Base-by-base conservation (phyloP, 2,888 invertebrate species). In the Mesoligia furuncula region DNA sequence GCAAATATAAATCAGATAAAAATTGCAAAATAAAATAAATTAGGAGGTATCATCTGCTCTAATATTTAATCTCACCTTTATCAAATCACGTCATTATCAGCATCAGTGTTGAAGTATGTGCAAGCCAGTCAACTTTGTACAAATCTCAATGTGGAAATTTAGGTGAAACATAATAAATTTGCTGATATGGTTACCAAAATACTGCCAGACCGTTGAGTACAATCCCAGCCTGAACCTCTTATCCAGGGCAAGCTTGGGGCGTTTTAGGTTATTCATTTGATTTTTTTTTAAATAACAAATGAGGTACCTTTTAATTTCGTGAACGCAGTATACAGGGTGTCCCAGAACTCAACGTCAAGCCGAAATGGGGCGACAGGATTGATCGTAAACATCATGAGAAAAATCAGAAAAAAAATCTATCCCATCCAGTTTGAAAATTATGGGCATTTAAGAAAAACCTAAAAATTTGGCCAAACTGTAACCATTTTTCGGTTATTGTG, bases 11-110 rank as follows among this genome's bases (percentile, higher is more conserved):
- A n/a, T 0, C 0, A 13, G 2, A 62, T 39, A 31, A 72, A 45
- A 68, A 69, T 17, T n/a, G 69, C 31, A 69, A 72, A 69, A 45
- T 69, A 69, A 69, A 45, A 68, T 45, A 45, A 72, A 24, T 71
- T 71, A 31, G 42, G 11, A 36, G 24, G 20, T 62, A 2, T 27
- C 31, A 31, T 31, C 9, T 20, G 8, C 17, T 9, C 9, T 31
- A 61, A 45, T 42, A 13, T 27, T 2, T 15, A 31, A 31, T 15
- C 67, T 68, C 15, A 68, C 67, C 24, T 51, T 27, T 48, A 48
- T 31, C 11, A 17, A 4, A 45, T 27, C 61, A 17, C 15, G 20
- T 27, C 9, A 61, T 9, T 20, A 31, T 20, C 9, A 31, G 0
- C 62, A 31, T 11, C 17, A 62, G 11, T 11, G 20, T 1, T 6